Conservation (phyloP, 2,797 vertebrate species). For the Perodicticus potto region DNA sequence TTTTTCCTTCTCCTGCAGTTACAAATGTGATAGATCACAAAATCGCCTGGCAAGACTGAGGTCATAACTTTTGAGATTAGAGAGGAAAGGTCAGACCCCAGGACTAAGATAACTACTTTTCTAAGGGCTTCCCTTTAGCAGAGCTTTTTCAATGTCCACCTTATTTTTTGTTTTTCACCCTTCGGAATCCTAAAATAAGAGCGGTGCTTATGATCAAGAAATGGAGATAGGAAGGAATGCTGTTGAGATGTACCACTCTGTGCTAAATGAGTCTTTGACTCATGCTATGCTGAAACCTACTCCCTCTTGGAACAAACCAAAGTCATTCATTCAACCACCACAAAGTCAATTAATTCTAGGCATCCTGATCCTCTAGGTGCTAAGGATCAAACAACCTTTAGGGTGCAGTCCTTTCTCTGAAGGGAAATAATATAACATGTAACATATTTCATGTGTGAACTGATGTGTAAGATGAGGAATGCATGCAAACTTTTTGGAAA, state of each 20-base stretch:
- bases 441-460: conserved; percentile 24
- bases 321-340: conserved; percentile 26
- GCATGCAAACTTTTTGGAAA: conserved; percentile 6
- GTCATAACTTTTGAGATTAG: conserved; percentile 49
- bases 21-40: conserved; percentile 24
- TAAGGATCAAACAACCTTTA: conserved; percentile 35
- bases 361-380: background rate
- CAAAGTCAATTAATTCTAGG: background rate
- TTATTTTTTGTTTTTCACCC: conserved; percentile 63
- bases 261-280: conserved; percentile 15
- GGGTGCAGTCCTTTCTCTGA: background rate
- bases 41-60: conserved; percentile 26
- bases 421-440: background rate
- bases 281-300: background rate
- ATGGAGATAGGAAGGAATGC: background rate
- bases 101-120: conserved; percentile 36
- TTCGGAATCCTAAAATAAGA: conserved; percentile 70
- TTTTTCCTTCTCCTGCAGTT: conserved; percentile 31
- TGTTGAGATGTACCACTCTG: background rate
- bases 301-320: conserved; percentile 32
- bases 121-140: background rate
- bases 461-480: conserved; percentile 30
- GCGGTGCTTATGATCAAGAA: conserved; percentile 64
- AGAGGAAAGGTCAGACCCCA: conserved; percentile 8
- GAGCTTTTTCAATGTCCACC: conserved; percentile 3